Conservation (phyloP, 2,113 vertebrate genomes). For the Speoplatyrhinus poulsoni region DNA sequence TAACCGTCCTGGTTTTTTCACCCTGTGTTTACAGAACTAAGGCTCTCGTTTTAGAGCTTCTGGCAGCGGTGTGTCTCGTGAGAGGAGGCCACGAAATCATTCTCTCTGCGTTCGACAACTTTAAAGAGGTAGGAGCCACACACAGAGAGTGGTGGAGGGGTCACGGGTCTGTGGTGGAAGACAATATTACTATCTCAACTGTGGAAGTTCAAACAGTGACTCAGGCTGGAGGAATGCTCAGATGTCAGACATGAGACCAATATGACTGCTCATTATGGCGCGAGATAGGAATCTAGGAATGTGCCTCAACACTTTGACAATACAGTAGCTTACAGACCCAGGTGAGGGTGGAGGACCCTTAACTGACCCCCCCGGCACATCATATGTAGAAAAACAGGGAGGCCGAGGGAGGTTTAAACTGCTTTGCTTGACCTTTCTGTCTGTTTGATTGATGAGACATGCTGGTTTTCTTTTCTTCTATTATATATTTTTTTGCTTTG, state of each 20-base stretch:
- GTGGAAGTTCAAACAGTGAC: constrained; percentile 46
- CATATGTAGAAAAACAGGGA: constrained; percentile 36
- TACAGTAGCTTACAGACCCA: constrained; percentile 41
- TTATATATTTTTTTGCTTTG: too few species aligned
- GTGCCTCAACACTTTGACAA: constrained; percentile 6
- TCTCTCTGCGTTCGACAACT: constrained; percentile 96
- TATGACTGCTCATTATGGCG: constrained; percentile 25
- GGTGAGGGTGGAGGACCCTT: constrained; percentile 3
- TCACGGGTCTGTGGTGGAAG: constrained; percentile 21
- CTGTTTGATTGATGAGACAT: constrained; percentile 28
- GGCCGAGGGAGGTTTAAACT: constrained; percentile 21
- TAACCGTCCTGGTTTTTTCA: constrained; percentile 22
- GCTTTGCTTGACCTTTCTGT: constrained; percentile 47
- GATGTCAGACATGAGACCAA: constrained; percentile 18
- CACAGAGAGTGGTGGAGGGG: constrained; percentile 1
- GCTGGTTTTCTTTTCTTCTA: constrained; percentile 13
- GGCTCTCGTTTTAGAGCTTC: constrained; percentile 93
- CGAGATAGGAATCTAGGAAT: constrained; percentile 33
- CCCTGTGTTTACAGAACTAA: constrained; percentile 83
- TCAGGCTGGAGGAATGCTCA: constrained; percentile 47
- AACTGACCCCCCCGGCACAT: constrained; percentile 1
- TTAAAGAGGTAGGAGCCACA: constrained; percentile 88
- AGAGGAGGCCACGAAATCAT: constrained; percentile 97
- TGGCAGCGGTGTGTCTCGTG: constrained; percentile 96
- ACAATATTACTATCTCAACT: constrained; percentile 43